Evolutionary conservation across 2,888 invertebrate genomes (phyloP), one percentile per base, ranked within the genome.

Genomic region (Rhyacophila evoluta): DNA sequence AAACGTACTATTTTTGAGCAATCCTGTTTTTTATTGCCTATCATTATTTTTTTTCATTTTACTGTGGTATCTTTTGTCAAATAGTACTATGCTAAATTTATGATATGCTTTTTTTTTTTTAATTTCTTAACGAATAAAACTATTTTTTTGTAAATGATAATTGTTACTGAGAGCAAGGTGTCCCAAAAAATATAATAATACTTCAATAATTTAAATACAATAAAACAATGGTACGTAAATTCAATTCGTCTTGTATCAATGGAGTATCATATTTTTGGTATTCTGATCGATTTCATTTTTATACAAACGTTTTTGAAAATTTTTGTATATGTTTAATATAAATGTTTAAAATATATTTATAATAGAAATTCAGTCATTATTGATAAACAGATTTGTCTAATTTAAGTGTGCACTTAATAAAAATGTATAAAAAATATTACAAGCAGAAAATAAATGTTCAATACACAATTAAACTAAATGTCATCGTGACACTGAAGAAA

Each of bases 321-420:
- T 55, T 55, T 55, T 55, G 15, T 55, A 55, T 19, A 55, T 55
- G 55, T 55, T 55, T 25, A 55, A 55, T 19, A 55, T 55, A 55
- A 55, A 55, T 55, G 55, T 55, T 55, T 55, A 55, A 55, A 55
- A 19, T 55, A 55, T 55, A 55, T 19, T 55, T 19, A 55, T 19
- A 55, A 19, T 33, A 33, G 29, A 33, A 55, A 55, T 15, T 55
- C 55, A 55, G 55, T 55, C 55, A 55, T 55, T 55, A 55, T 25
- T 55, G 3, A 55, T 55, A 55, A 55, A 55, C 55, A 55, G 55
- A 19, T 55, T 25, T 55, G 55, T 55, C 55, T 55, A 55, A 55
- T 55, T 55, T 55, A 55, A 55, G 55, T 55, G 55, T 55, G 55
- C 55, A 55, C 55, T 55, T 55, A 12, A 55, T 55, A 8, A 55